Evolutionary conservation across 2,797 vertebrate genomes (phyloP).

Genomic region (Dermochelys coriacea): DNA sequence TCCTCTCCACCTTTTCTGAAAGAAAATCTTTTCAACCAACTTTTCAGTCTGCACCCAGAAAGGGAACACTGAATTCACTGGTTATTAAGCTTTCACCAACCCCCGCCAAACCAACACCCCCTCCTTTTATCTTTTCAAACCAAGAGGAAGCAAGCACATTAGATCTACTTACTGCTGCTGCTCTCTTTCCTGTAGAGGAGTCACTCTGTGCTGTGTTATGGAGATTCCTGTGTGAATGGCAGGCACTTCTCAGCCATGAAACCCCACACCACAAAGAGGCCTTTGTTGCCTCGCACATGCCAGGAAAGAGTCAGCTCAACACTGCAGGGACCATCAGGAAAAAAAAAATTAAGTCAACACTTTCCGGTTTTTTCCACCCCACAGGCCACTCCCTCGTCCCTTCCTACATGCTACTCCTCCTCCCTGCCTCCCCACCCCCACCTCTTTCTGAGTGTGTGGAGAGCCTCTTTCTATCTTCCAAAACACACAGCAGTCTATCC

Average conservation of each 20-base stretch:
- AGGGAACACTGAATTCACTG: not conserved
- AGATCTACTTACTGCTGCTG: slow-evolving; percentile 22
- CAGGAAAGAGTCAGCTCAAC: slow-evolving; percentile 15
- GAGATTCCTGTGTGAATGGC: not conserved
- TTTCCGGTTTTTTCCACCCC: not conserved
- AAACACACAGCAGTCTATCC: not conserved
- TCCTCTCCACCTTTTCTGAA: not conserved
- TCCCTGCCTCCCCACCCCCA: accelerated
- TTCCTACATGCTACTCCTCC: not conserved
- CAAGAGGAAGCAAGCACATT: slow-evolving; percentile 2
- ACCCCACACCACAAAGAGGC: slow-evolving; percentile 47
- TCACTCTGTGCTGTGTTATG: not conserved
- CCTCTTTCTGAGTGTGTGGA: not conserved
- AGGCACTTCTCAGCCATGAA: slow-evolving; percentile 9
- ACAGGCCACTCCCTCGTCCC: not conserved
- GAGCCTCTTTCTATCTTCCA: not conserved
- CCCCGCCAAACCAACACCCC: not conserved
- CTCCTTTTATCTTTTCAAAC: not conserved
- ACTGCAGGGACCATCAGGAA: not conserved
- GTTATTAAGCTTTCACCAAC: not conserved
- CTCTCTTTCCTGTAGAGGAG: not conserved
- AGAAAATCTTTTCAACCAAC: not conserved
- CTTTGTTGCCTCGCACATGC: slow-evolving; percentile 36
- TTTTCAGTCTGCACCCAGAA: not conserved
- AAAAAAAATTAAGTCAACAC: not conserved